Base-by-base conservation (phyloP, 2,888 invertebrate species). In the Phlogophora meticulosa region DNA sequence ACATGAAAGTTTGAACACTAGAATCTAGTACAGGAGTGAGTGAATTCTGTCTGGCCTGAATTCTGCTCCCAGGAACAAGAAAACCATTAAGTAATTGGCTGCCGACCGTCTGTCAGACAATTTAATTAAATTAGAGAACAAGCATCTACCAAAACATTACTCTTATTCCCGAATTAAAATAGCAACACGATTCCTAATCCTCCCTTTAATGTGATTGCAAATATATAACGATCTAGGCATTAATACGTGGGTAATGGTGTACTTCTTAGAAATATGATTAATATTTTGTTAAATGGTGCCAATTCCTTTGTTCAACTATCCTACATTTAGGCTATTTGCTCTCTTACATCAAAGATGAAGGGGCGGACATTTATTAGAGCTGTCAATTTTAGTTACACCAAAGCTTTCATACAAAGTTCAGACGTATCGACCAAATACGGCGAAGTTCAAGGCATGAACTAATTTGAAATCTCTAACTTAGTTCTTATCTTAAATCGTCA, bases 1-100 rank as follows among this genome's bases (percentile, higher is more conserved):
- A n/a, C 11, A 24, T 40, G 17, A 13, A 42, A 36, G 13, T 17
- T 17, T n/a, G 42, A 42, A 43, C 52, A 52, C 24, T 42, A 53
- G 5, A 34, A 51, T 40, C 32, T 15, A 1, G 5, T 28, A 51
- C 15, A 20, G 24, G 7, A 56, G 20, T 55, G n/a, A 43, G 32
- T 49, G 11, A 52, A 52, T 40, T 49, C 17, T 34, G 11, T 48
- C 36, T 28, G 38, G 17, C 38, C 43, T 53, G 24, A 71, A 53
- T 71, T 58, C 53, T 36, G 51, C 69, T 61, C 15, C 36, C 28
- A n/a, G n/a, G n/a, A n/a, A n/a, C 28, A 48, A 22, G 59, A 57
- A 65, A 65, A 46, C 77, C 78, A 77, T 77, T 69, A 63, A 78
- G 55, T 74, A 77, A 77, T 77, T 78, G 62, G 53, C 48, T 57